phyloP scores from a whole-genome alignment of 1,140 invertebrate genomes.

The Brachionus rotundiformis region DNA sequence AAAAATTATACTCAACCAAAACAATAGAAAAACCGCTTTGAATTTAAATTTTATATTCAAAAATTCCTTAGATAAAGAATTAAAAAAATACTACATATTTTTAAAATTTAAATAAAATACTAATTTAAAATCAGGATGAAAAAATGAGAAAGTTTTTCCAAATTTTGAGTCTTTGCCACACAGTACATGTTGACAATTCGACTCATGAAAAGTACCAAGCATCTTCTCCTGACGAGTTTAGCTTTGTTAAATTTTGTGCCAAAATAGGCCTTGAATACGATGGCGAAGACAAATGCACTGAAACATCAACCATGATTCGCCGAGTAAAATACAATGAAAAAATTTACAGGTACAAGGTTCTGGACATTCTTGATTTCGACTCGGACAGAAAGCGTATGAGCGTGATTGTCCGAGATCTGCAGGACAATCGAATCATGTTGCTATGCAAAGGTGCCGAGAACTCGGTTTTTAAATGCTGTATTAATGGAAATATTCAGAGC shows the following conservation, averaged over 20 bases:
- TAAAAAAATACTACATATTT: too few species aligned
- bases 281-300: constrained; percentile 26
- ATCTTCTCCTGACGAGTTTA: constrained; percentile 95
- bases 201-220: constrained; percentile 68
- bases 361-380: constrained; percentile 98
- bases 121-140: neutral
- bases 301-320: neutral
- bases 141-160: constrained; percentile 3
- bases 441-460: constrained; percentile 50
- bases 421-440: neutral
- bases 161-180: constrained; percentile 40
- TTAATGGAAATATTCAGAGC: constrained; percentile 44
- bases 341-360: constrained; percentile 77
- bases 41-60: too few species aligned
- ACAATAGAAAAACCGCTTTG: too few species aligned
- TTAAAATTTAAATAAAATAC: neutral
- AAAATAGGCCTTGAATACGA: constrained; percentile 31
- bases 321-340: constrained; percentile 66
- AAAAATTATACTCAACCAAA: too few species aligned
- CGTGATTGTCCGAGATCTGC: constrained; percentile 4
- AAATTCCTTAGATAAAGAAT: too few species aligned
- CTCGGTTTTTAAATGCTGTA: constrained; percentile 13
- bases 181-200: constrained; percentile 36
- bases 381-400: constrained; percentile 95
- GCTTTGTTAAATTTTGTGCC: constrained; percentile 71